A percentile compares a stretch with the other conserved stretches of the same genome.
Conservation (phyloP, 2,888 invertebrate genomes). For the Dynastes maya region DNA sequence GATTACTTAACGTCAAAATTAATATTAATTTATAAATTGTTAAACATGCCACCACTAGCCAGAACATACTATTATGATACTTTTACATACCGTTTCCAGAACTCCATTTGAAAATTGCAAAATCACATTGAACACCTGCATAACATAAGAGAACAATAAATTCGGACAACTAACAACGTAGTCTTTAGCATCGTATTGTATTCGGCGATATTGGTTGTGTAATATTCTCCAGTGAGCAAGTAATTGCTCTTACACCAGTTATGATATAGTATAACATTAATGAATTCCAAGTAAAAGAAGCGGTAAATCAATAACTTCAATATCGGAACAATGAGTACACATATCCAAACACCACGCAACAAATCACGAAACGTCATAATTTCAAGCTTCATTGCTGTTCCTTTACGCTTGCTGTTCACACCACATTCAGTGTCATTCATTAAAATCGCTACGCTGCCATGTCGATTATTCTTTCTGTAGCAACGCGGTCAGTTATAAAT, state of each 20-base stretch:
- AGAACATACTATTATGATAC: background rate
- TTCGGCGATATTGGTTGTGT: background rate
- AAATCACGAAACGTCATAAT: slow-evolving; percentile 44
- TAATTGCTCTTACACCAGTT: slow-evolving; percentile 35
- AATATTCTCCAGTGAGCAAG: slow-evolving; percentile 26
- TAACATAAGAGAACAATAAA: slow-evolving; percentile 16
- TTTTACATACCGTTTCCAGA: background rate
- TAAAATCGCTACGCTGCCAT: slow-evolving; percentile 3
- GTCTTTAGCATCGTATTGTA: slow-evolving; percentile 22
- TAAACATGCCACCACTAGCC: too few relatives aligned
- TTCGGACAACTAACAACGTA: slow-evolving; percentile 1
- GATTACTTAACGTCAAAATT: too few relatives aligned
- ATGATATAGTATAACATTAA: slow-evolving; percentile 34
- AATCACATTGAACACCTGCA: slow-evolving; percentile 14
- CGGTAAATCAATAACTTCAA: slow-evolving; percentile 47
- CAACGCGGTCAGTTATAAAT: slow-evolving; percentile 6
- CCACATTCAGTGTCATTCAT: slow-evolving; percentile 22
- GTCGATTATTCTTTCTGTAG: slow-evolving; percentile 9
- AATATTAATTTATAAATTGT: too few relatives aligned
- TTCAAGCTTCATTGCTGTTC: slow-evolving; percentile 39
- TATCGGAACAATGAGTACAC: slow-evolving; percentile 24
- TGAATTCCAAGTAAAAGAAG: slow-evolving; percentile 42
- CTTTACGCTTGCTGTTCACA: slow-evolving; percentile 37
- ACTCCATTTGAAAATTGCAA: slow-evolving; percentile 6
- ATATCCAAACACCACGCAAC: slow-evolving; percentile 33